A percentile compares a stretch with the other conserved stretches of the same genome.
Conservation (phyloP, 1,140 invertebrate genomes). For the Calliphora vicina region DNA sequence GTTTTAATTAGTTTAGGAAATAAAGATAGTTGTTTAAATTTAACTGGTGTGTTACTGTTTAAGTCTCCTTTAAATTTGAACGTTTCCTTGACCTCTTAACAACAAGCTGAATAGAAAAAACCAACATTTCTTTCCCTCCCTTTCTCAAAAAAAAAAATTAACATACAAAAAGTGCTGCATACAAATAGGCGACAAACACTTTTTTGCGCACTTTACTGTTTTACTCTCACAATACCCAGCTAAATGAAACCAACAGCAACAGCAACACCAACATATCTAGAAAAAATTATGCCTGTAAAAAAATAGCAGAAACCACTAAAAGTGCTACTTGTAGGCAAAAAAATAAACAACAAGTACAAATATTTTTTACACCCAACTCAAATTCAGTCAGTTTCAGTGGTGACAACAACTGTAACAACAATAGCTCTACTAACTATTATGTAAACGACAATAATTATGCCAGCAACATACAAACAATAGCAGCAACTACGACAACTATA, state of each 20-base stretch:
- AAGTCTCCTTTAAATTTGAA: too few species aligned
- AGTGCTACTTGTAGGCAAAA: slow-evolving; percentile 13
- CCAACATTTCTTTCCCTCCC: not conserved
- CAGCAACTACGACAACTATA: slow-evolving; percentile 3
- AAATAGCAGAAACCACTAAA: not conserved
- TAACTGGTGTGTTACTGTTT: too few species aligned
- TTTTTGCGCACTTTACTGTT: not conserved
- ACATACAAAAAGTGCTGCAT: slow-evolving; percentile 34
- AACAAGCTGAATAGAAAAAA: not conserved
- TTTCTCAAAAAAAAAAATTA: too few species aligned
- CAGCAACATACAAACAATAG: slow-evolving; percentile 9
- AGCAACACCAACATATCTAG: too few species aligned
- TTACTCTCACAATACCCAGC: not conserved
- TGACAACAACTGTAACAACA: not conserved
- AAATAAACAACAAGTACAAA: not conserved
- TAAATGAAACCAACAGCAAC: not conserved
- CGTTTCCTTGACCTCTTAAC: not conserved
- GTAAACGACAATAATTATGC: slow-evolving; percentile 24
- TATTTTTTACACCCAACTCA: not conserved
- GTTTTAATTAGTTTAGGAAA: too few species aligned
- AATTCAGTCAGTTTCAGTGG: not conserved
- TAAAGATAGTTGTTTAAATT: too few species aligned
- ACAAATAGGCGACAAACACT: slow-evolving; percentile 37
- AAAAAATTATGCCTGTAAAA: not conserved
- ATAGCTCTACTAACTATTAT: slow-evolving; percentile 22